phyloP scores from a whole-genome alignment of 2,888 invertebrate species.

The Carterocephalus palaemon region DNA sequence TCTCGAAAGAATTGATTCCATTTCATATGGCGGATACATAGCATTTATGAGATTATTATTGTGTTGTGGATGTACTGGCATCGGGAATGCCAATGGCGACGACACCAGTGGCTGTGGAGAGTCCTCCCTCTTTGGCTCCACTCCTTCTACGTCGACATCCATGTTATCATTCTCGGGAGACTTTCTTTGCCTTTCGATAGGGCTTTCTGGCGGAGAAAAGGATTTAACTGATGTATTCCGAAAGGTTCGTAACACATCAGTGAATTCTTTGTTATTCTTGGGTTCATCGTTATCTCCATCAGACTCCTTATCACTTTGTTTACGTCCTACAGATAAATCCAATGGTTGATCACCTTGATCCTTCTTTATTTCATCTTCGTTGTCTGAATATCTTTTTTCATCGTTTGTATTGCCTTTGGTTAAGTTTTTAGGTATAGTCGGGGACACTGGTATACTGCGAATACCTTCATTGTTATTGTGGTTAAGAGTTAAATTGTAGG shows the following conservation, averaged over 20 bases:
- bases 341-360: conserved; percentile 83
- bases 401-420: conserved; percentile 50
- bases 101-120: conserved; percentile 60
- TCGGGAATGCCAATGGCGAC: conserved; percentile 87
- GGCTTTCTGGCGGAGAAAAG: conserved; percentile 69
- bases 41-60: conserved; percentile 83
- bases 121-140: conserved; percentile 66
- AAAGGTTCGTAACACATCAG: no score
- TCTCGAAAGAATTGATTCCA: conserved; percentile 77
- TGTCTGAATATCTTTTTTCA: conserved; percentile 61
- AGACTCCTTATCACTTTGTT: conserved; percentile 68
- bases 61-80: conserved; percentile 91
- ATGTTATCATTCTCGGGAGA: conserved; percentile 75
- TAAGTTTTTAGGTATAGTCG: conserved; percentile 58
- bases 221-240: conserved; percentile 66
- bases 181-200: conserved; percentile 55
- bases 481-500: conserved; percentile 59
- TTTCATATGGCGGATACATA: conserved; percentile 81
- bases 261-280: no score
- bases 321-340: conserved; percentile 83
- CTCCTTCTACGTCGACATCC: conserved; percentile 78
- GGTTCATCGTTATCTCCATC: conserved; percentile 63
- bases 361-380: conserved; percentile 58
- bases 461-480: conserved; percentile 53
- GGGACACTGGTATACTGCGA: conserved; percentile 48